A percentile compares a stretch with the other conserved stretches of the same genome.
Conservation (phyloP, 2,113 vertebrate genomes). For the Hepsetus odoe region DNA sequence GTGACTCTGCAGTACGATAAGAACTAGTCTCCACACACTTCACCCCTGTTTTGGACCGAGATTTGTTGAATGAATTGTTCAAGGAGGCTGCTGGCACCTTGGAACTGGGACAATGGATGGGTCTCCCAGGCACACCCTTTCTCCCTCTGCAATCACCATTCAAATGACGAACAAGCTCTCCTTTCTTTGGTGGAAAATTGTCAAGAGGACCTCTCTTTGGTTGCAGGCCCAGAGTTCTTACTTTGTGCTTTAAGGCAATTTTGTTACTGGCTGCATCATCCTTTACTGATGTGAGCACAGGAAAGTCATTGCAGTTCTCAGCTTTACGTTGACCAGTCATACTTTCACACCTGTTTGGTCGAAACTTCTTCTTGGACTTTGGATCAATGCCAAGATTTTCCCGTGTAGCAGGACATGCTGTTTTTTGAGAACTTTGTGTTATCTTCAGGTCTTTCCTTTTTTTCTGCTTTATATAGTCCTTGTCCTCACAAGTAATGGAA, state of each 20-base stretch:
- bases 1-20: conserved; percentile 91
- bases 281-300: conserved; percentile 78
- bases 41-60: conserved; percentile 72
- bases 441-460: conserved; percentile 82
- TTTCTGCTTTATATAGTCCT: conserved; percentile 71
- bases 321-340: conserved; percentile 65
- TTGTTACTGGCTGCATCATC: conserved; percentile 82
- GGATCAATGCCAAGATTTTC: conserved; percentile 81
- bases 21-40: conserved; percentile 75
- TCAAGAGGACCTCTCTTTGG: conserved; percentile 76
- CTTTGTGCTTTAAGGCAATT: conserved; percentile 75
- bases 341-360: conserved; percentile 70
- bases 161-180: conserved; percentile 69
- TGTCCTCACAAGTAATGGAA: conserved; percentile 66
- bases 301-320: conserved; percentile 74
- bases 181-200: conserved; percentile 77
- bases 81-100: conserved; percentile 77
- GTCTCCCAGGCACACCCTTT: conserved; percentile 78
- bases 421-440: conserved; percentile 66
- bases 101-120: conserved; percentile 76
- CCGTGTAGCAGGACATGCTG: conserved; percentile 73
- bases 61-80: conserved; percentile 78
- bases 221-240: conserved; percentile 69
- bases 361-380: conserved; percentile 81
- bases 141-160: conserved; percentile 81